Conservation (phyloP, 2,113 vertebrate species). For the Hippocampus guttulatus region DNA sequence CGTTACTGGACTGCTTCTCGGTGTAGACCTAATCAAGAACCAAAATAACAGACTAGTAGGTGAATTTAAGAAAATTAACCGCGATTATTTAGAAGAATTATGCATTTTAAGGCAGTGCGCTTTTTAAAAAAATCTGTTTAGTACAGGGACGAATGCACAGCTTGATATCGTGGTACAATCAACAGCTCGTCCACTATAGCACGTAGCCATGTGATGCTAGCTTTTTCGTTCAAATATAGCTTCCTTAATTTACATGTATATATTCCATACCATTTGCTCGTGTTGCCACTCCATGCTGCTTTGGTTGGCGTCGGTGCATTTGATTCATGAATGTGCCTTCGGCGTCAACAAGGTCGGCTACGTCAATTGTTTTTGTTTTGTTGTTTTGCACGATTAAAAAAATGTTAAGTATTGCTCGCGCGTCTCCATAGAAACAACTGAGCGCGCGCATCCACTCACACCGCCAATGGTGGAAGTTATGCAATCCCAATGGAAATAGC, state of each 20-base stretch:
- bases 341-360: constrained; percentile 5
- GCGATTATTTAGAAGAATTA: neutral
- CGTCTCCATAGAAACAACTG: constrained; percentile 72
- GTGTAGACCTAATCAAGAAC: constrained; percentile 29
- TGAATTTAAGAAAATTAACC: constrained; percentile 13
- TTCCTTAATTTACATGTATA: neutral
- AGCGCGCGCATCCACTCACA: constrained; percentile 48
- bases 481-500: constrained; percentile 63
- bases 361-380: constrained; percentile 5
- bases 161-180: constrained; percentile 14
- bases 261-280: neutral
- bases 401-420: constrained; percentile 31
- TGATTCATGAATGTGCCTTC: neutral
- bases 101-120: neutral
- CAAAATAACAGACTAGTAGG: constrained; percentile 35
- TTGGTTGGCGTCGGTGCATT: neutral
- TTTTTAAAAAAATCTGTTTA: neutral
- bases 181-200: constrained; percentile 17
- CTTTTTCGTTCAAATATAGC: neutral
- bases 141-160: constrained; percentile 30
- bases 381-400: constrained; percentile 7
- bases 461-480: constrained; percentile 58
- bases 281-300: neutral
- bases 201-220: constrained; percentile 12
- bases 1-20: constrained; percentile 30